Percentiles rank a stretch among this genome's conserved stretches.
Evolutionary conservation across 2,888 invertebrate genomes (phyloP).

Genomic region (Acrocyrtus sp.): DNA sequence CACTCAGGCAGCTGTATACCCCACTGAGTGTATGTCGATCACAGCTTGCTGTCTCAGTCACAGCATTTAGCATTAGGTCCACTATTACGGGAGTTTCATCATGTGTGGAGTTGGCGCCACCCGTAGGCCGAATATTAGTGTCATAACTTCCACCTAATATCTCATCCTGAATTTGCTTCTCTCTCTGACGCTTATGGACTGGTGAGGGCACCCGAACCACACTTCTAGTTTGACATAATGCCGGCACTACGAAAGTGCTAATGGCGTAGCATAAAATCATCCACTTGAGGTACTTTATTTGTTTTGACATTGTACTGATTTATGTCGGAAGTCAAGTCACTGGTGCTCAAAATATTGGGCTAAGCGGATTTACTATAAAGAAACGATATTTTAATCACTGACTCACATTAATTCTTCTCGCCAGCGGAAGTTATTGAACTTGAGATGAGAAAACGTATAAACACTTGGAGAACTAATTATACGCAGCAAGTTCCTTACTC

Average conservation of each 20-base stretch:
- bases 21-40: constrained; percentile 96
- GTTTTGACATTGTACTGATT: constrained; percentile 33
- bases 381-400: no score
- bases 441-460: no score
- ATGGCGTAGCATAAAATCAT: constrained; percentile 6
- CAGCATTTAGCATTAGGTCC: constrained; percentile 95
- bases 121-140: constrained; percentile 89
- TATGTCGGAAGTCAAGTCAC: no score
- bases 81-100: constrained; percentile 88
- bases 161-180: constrained; percentile 91
- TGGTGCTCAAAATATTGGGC: no score
- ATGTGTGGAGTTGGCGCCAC: constrained; percentile 68
- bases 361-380: no score
- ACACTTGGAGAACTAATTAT: no score
- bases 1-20: constrained; percentile 72
- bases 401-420: no score
- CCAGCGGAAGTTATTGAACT: no score
- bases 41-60: constrained; percentile 94
- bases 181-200: constrained; percentile 87
- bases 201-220: background rate
- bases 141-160: constrained; percentile 92
- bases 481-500: no score
- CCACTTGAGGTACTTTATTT: constrained; percentile 22
- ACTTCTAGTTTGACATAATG: background rate
- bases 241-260: constrained; percentile 3